Evolutionary conservation across 2,113 vertebrate species (phyloP).

Genomic region (Neogobius melanostomus): DNA sequence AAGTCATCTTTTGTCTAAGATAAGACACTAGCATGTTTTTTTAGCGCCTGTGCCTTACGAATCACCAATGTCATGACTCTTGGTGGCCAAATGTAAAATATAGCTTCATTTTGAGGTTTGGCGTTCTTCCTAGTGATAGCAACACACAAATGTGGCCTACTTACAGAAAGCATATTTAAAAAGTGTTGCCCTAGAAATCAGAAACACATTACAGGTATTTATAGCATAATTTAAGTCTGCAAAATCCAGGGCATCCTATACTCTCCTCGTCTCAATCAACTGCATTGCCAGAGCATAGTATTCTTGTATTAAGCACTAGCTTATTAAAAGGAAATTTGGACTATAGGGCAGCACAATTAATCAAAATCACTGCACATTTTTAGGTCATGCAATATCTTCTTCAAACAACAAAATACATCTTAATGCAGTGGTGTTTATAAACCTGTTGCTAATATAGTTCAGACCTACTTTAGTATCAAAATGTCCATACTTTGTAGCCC

Average conservation of each 20-base stretch:
- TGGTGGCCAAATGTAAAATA: not conserved
- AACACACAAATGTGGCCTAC: constrained; percentile 48
- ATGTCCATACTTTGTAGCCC: no score
- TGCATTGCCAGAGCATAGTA: not conserved
- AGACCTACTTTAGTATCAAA: no score
- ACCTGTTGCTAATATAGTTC: no score
- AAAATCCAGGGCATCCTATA: not conserved
- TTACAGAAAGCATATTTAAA: constrained; percentile 37
- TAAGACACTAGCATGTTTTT: no score
- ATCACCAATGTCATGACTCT: not conserved
- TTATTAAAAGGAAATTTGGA: no score
- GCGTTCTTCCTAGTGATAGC: constrained; percentile 27
- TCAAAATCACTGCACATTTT: no score
- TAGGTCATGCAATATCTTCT: no score
- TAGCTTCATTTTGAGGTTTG: constrained; percentile 27
- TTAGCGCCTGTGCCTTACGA: not conserved
- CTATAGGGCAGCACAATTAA: no score
- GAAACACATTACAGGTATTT: constrained; percentile 13
- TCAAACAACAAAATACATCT: no score
- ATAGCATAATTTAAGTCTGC: not conserved
- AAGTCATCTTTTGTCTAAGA: no score
- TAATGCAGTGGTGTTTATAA: no score
- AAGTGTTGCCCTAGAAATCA: constrained; percentile 37
- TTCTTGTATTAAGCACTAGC: no score
- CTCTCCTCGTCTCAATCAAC: not conserved